These are phyloP conservation scores for Merops nubicus DNA, from an alignment of 2,113 vertebrate species.

Conservation along the genomic window DNA sequence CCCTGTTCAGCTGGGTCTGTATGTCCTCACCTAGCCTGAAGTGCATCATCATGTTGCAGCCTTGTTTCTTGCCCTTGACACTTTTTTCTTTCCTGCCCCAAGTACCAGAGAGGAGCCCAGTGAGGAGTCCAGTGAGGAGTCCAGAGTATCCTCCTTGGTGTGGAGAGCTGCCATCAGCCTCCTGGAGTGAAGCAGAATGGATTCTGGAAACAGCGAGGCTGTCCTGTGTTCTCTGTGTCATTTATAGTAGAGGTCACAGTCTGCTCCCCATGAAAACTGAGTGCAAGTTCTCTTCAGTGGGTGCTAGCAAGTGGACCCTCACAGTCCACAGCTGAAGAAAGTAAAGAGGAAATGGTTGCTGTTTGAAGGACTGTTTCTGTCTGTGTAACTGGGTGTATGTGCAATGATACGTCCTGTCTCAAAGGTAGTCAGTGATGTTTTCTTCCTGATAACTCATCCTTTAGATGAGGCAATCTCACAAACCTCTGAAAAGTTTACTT, in stretches of 20 bases:
- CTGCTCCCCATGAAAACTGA: neutral
- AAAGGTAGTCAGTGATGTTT: neutral
- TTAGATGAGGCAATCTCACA: neutral
- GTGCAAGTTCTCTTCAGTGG: neutral
- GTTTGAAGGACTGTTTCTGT: neutral
- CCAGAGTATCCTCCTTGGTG: neutral
- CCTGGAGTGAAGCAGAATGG: neutral
- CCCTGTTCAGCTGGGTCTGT: neutral
- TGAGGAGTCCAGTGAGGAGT: neutral
- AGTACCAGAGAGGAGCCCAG: neutral
- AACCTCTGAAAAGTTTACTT: conserved; percentile 3
- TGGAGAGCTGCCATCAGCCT: neutral
- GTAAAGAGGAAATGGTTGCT: neutral
- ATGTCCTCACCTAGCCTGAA: neutral
- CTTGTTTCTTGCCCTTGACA: neutral
- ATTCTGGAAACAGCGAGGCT: neutral
- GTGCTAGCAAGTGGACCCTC: neutral
- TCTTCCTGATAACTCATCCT: neutral
- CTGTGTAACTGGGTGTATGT: neutral
- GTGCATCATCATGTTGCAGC: neutral
- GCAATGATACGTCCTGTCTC: neutral
- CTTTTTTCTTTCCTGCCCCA: neutral
- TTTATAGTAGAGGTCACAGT: neutral
- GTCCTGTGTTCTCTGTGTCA: neutral
- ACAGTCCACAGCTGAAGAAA: neutral